These are phyloP conservation scores for Tympanoctomys barrerae DNA, from an alignment of 2,797 vertebrate species.

Conservation along the genomic window DNA sequence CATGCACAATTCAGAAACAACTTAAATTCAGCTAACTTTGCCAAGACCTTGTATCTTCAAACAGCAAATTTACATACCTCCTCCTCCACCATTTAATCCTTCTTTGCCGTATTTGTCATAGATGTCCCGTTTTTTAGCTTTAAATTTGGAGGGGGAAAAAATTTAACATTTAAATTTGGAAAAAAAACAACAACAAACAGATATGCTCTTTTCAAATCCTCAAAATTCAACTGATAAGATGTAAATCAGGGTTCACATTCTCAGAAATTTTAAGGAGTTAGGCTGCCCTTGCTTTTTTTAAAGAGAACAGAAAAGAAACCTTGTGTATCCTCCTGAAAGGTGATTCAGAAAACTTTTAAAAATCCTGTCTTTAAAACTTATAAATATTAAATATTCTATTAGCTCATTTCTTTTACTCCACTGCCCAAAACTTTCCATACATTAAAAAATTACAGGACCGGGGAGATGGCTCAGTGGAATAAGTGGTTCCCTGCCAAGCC, in stretches of 20 bases:
- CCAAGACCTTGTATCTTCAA: neutral
- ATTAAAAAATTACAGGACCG: neutral
- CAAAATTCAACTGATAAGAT: neutral
- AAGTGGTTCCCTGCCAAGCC: no score
- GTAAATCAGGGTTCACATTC: neutral
- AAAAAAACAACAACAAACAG: neutral
- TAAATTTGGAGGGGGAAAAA: conserved; percentile 43
- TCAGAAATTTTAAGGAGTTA: neutral
- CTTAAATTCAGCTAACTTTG: no score
- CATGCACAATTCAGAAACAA: neutral
- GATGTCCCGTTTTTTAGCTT: conserved; percentile 94
- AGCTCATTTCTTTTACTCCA: neutral
- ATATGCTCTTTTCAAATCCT: neutral
- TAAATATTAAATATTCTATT: neutral
- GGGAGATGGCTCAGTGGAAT: no score
- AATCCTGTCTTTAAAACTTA: no score
- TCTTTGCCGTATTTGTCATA: conserved; percentile 98
- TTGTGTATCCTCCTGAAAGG: neutral
- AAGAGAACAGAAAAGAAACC: no score
- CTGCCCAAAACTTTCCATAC: fast-evolving
- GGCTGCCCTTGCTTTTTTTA: neutral
- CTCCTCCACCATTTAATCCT: conserved; percentile 91
- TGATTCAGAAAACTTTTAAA: neutral
- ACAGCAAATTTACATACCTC: conserved; percentile 86
- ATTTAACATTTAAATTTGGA: no score